Evolutionary conservation across 2,113 vertebrate genomes (phyloP).

Genomic region (Vireo altiloquus): DNA sequence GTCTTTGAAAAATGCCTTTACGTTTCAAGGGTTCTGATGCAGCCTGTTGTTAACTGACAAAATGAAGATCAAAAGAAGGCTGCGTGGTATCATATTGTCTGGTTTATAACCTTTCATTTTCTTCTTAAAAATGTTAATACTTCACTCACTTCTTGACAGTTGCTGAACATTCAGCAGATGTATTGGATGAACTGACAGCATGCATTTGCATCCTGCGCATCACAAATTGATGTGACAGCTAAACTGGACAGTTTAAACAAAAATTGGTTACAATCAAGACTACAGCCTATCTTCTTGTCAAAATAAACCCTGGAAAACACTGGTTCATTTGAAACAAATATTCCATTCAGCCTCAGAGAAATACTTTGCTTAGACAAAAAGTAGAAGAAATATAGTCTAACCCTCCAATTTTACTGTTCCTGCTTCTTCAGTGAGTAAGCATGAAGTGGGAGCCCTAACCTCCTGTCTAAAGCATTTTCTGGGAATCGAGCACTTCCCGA

Average conservation of each 20-base stretch:
- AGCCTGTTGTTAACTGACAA: background rate
- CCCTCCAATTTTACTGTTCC: background rate
- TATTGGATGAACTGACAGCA: background rate
- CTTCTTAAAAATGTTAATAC: background rate
- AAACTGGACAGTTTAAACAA: conserved; percentile 3
- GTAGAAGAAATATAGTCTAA: background rate
- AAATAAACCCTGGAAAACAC: background rate
- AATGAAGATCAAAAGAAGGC: background rate
- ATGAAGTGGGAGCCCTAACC: background rate
- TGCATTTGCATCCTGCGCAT: background rate
- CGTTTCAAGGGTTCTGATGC: background rate
- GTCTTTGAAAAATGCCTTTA: background rate
- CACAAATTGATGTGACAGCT: conserved; percentile 25
- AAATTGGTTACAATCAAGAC: background rate
- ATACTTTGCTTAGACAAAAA: background rate
- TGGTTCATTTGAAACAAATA: background rate
- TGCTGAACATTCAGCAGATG: background rate
- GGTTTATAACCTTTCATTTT: background rate
- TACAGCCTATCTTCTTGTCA: background rate
- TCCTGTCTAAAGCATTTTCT: background rate
- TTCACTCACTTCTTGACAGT: background rate
- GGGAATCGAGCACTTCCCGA: background rate
- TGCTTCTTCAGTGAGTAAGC: background rate
- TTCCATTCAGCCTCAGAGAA: background rate
- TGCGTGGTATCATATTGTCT: background rate